Conservation (phyloP, 2,113 vertebrate species). For the Chionomys nivalis region DNA sequence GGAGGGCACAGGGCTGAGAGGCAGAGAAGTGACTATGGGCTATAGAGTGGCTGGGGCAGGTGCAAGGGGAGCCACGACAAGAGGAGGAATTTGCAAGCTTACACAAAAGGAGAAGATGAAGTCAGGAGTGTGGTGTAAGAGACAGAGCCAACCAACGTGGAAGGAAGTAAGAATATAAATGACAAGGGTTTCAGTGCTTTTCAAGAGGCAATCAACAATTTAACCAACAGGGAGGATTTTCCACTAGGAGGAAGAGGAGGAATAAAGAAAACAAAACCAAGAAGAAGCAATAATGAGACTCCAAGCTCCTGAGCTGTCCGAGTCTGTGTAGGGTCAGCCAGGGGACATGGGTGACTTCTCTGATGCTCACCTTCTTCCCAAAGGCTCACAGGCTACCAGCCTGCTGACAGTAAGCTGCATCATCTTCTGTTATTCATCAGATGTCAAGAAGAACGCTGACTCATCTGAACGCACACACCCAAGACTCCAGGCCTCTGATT, state of each 20-base stretch:
- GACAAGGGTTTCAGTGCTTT: neutral
- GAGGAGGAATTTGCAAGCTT: neutral
- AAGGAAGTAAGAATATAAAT: neutral
- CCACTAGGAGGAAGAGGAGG: neutral
- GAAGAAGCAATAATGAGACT: neutral
- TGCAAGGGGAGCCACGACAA: neutral
- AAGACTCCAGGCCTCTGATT: conserved; percentile 48
- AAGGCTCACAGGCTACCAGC: neutral
- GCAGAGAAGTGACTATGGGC: neutral
- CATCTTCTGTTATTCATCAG: conserved; percentile 7
- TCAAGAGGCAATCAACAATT: conserved; percentile 21
- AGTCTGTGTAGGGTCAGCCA: neutral
- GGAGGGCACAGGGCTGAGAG: neutral
- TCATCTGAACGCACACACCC: conserved; percentile 4
- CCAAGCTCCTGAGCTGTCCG: neutral
- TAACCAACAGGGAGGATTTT: neutral
- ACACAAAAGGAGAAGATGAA: neutral
- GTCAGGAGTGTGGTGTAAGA: neutral
- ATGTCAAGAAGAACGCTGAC: neutral
- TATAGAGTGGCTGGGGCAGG: neutral
- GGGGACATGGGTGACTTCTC: neutral
- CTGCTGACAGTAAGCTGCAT: neutral
- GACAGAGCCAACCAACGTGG: neutral
- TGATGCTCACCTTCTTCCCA: neutral
- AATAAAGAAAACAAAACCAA: conserved; percentile 6